Conservation (phyloP, 2,113 vertebrate species). For the Prietella phreatophila region DNA sequence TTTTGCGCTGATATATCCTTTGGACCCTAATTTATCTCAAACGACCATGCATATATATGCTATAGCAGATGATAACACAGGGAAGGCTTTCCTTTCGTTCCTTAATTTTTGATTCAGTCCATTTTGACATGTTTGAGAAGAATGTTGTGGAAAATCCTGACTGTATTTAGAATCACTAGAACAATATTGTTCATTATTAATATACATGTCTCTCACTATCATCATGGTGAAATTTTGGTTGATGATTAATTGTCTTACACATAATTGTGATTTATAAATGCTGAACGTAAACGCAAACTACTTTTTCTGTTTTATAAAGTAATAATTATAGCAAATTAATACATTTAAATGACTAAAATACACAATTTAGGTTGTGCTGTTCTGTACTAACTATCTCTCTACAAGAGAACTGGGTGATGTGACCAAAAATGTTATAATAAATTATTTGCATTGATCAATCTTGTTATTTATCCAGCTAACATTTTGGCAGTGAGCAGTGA, state of each 20-base stretch:
- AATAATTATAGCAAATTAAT: too few relatives aligned
- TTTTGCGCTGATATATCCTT: background rate
- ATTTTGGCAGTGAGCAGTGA: background rate
- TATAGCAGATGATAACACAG: background rate
- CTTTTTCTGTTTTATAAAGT: background rate
- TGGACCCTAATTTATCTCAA: background rate
- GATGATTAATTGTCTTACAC: too few relatives aligned
- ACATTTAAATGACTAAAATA: too few relatives aligned
- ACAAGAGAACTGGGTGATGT: background rate
- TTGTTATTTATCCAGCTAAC: background rate
- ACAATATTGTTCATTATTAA: background rate
- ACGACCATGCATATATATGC: background rate
- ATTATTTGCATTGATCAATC: background rate
- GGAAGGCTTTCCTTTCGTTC: background rate
- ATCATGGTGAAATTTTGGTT: too few relatives aligned
- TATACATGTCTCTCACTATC: background rate
- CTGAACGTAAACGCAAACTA: too few relatives aligned
- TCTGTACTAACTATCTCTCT: background rate
- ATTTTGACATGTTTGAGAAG: background rate
- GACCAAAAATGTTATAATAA: background rate
- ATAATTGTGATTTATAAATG: too few relatives aligned
- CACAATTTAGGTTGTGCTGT: too few relatives aligned
- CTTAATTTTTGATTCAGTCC: background rate
- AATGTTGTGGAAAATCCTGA: background rate
- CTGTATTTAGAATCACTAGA: background rate